phyloP scores from a whole-genome alignment of 2,113 vertebrate species.

The Zeus faber region DNA sequence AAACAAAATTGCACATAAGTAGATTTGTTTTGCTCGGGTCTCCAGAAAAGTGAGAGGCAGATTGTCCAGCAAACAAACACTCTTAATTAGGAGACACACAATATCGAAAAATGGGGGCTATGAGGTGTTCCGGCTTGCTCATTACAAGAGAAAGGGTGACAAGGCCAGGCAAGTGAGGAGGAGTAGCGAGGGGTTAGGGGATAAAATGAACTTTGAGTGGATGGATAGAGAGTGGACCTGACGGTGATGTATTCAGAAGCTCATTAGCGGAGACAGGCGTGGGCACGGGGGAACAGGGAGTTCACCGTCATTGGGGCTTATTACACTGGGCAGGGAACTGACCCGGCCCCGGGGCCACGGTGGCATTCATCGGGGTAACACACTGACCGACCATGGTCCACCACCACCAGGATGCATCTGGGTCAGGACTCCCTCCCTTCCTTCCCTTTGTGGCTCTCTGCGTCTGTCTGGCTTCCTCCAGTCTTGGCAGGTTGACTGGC shows the following conservation, averaged over 20 bases:
- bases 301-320: conserved; percentile 68
- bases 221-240: conserved; percentile 17
- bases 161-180: conserved; percentile 40
- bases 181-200: conserved; percentile 28
- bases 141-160: conserved; percentile 61
- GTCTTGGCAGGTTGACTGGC: conserved; percentile 31
- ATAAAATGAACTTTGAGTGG: conserved; percentile 18
- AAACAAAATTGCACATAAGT: conserved; percentile 25
- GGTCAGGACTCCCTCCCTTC: too few species aligned
- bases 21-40: conserved; percentile 36
- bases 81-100: conserved; percentile 56
- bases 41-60: conserved; percentile 8
- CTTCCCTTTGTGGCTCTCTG: neutral
- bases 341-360: conserved; percentile 66
- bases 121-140: conserved; percentile 60
- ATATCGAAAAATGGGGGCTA: conserved; percentile 27
- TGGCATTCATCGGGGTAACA: neutral
- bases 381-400: neutral
- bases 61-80: conserved; percentile 64
- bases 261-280: conserved; percentile 70
- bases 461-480: conserved; percentile 5
- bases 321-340: conserved; percentile 65
- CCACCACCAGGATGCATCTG: neutral
- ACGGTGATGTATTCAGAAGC: conserved; percentile 69
- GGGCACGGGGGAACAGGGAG: conserved; percentile 58